Evolutionary conservation across 2,888 invertebrate species (phyloP).

Genomic region (Polymixis flavicincta): DNA sequence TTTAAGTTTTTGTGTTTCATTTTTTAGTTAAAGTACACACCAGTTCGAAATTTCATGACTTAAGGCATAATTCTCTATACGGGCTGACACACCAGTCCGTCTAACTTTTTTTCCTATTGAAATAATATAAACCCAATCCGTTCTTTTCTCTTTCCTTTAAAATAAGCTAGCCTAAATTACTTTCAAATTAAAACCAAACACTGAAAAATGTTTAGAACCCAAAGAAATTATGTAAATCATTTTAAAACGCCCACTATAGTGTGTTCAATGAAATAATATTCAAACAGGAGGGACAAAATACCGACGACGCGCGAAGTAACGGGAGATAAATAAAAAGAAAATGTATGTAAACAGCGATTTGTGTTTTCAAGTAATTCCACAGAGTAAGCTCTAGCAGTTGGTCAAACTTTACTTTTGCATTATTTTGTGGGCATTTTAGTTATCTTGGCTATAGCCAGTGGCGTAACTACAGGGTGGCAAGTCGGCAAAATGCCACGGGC

Average conservation of each 20-base stretch:
- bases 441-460: background rate
- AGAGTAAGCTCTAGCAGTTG: conserved; percentile 11
- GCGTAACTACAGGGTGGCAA: too few relatives aligned
- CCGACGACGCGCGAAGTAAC: conserved; percentile 15
- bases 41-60: too few relatives aligned
- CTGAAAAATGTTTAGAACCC: background rate
- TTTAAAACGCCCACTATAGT: conserved; percentile 27
- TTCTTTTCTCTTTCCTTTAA: background rate
- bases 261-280: conserved; percentile 47
- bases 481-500: too few relatives aligned
- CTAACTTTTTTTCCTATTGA: background rate
- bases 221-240: conserved; percentile 23
- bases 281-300: conserved; percentile 41
- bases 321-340: conserved; percentile 42
- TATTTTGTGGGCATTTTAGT: background rate
- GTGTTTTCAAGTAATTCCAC: conserved; percentile 28
- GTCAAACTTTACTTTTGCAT: background rate
- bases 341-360: conserved; percentile 49
- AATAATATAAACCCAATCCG: background rate
- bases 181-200: conserved; percentile 39
- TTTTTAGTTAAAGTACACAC: too few relatives aligned
- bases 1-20: too few relatives aligned
- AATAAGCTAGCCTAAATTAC: background rate
- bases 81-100: background rate
- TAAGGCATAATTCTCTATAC: background rate